phyloP scores from a whole-genome alignment of 1,140 invertebrate genomes.

The Neocloeon triangulifer region DNA sequence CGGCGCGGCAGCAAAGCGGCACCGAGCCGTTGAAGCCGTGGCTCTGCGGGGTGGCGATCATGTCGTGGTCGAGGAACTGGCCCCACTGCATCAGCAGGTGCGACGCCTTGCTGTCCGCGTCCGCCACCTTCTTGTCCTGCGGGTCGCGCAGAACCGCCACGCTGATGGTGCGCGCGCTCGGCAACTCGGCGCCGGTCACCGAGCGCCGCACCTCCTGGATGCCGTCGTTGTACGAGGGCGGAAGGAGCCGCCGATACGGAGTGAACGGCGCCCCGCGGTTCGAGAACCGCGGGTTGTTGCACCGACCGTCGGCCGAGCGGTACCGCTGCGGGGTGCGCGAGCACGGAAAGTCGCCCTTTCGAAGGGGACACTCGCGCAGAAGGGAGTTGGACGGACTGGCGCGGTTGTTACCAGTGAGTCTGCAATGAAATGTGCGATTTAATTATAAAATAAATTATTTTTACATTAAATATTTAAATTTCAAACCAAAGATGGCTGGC shows the following conservation, averaged over 20 bases:
- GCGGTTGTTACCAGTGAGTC: too few species aligned
- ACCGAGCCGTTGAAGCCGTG: constrained; percentile 58
- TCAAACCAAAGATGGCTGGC: too few species aligned
- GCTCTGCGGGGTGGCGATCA: constrained; percentile 31
- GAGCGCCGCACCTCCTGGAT: constrained; percentile 21
- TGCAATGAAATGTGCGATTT: too few species aligned
- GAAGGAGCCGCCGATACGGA: constrained; percentile 25
- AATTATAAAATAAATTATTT: too few species aligned
- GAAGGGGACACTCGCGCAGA: too few species aligned
- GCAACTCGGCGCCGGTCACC: constrained; percentile 18
- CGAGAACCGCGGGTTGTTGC: constrained; percentile 34
- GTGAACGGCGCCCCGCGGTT: constrained; percentile 30
- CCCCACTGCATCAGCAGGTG: constrained; percentile 60
- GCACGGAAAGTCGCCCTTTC: too few species aligned
- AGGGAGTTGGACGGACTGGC: too few species aligned
- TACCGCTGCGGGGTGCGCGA: too few species aligned
- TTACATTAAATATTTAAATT: too few species aligned
- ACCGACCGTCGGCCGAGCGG: constrained; percentile 31
- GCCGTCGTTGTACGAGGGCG: constrained; percentile 31
- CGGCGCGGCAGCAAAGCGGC: constrained; percentile 52
- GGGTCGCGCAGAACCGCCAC: constrained; percentile 21
- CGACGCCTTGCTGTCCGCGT: constrained; percentile 16
- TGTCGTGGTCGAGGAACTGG: constrained; percentile 59
- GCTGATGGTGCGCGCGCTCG: constrained; percentile 23
- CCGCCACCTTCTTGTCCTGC: constrained; percentile 16